These are phyloP conservation scores for Apamea monoglypha DNA, from an alignment of 2,888 invertebrate species.

Conservation along the genomic window DNA sequence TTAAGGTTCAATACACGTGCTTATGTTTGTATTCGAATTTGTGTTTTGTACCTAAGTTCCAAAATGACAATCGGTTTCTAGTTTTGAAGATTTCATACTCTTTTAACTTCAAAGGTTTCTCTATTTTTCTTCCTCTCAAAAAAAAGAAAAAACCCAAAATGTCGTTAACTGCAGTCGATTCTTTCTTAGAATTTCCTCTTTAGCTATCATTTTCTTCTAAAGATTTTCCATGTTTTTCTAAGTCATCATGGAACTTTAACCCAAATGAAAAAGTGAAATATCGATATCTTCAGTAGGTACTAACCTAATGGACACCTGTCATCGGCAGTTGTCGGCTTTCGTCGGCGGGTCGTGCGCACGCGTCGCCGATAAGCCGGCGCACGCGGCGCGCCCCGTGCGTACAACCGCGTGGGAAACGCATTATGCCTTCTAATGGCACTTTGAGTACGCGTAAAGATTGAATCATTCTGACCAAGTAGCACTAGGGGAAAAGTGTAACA, in stretches of 20 bases:
- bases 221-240: neutral
- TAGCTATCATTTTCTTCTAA: neutral
- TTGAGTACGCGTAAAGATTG: slow-evolving; percentile 46
- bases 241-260: neutral
- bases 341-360: slow-evolving; percentile 73
- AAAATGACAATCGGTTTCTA: neutral
- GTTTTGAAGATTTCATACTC: no score
- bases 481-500: slow-evolving; percentile 4
- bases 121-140: neutral
- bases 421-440: slow-evolving; percentile 62
- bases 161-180: neutral
- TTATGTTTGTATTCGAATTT: no score
- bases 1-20: slow-evolving; percentile 8
- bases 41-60: neutral
- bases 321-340: slow-evolving; percentile 59
- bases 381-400: slow-evolving; percentile 59
- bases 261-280: neutral
- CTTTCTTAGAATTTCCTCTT: neutral
- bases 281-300: slow-evolving; percentile 10
- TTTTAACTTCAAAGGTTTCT: neutral
- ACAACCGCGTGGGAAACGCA: slow-evolving; percentile 72
- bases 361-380: slow-evolving; percentile 72
- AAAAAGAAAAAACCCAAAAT: neutral
- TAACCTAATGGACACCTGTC: slow-evolving; percentile 68
- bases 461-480: slow-evolving; percentile 41